phyloP scores from a whole-genome alignment of 2,113 vertebrate genomes.

The Onychostruthus taczanowskii region DNA sequence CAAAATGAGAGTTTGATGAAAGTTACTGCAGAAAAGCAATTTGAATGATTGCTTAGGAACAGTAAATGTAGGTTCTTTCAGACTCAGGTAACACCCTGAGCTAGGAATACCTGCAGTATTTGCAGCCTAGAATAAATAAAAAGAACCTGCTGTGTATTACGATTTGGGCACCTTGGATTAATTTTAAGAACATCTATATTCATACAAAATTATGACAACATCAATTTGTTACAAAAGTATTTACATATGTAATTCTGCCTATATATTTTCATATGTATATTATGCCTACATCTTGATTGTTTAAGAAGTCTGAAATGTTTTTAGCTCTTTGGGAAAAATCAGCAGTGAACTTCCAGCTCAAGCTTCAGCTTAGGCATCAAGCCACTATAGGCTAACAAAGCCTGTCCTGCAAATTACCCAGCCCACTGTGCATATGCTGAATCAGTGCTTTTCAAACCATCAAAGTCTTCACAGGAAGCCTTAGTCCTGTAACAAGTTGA shows the following conservation, averaged over 20 bases:
- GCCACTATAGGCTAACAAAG: not conserved
- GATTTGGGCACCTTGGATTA: not conserved
- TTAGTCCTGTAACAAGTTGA: not conserved
- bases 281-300: not conserved
- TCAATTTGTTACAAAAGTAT: not conserved
- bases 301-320: not conserved
- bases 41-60: not conserved
- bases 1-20: not conserved
- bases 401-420: not conserved
- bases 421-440: not conserved
- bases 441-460: not conserved
- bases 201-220: not conserved
- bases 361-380: not conserved
- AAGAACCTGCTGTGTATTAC: not conserved
- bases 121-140: not conserved
- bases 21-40: not conserved
- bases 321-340: not conserved
- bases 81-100: not conserved
- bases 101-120: not conserved
- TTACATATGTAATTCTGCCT: not conserved
- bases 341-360: not conserved
- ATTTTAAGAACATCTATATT: not conserved
- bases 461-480: not conserved
- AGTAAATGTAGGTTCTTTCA: not conserved
- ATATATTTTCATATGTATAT: not conserved